Evolutionary conservation across 2,888 invertebrate species (phyloP), one percentile per base, ranked within the genome.

Genomic region (Euplagia quadripunctaria): DNA sequence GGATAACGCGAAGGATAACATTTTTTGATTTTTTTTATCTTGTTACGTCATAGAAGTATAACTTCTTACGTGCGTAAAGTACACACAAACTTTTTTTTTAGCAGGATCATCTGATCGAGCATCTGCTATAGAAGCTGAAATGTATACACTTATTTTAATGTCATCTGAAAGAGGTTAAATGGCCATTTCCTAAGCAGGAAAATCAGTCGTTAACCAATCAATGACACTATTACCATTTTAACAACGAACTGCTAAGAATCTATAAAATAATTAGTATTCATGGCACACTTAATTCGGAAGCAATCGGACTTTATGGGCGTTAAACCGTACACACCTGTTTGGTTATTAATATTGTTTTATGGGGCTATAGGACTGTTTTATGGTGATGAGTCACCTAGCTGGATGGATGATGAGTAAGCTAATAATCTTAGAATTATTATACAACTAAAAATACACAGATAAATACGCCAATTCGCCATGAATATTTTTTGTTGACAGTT

Each of bases 311-410:
- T 87, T 87, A 87, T 80, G 79, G 71, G 72, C 72, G 43, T 74
- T 83, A 71, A 81, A 76, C 82, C 79, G 79, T 74, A 78, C 82
- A 82, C 87, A 87, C 87, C 87, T 86, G 87, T 80, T 72, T 58
- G 80, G 68, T 73, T 79, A 74, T 82, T 80, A 80, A 79, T 83
- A 79, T 71, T 67, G 16, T 79, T 82, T 81, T 83, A 84, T 76
- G 73, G 70, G 72, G 31, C 75, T 75, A 77, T 69, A 68, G 51
- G 61, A 68, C 64, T 75, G 75, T 43, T 77, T n/a, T 42, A 70
- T 58, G 61, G 58, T 12, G 68, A 66, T 78, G 81, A 82, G 51
- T 68, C 68, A 67, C 8, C 31, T 51, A 41, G 31, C 7, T 31
- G 16, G 42, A 52, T 31, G 31, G 8, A 17, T 7, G 12, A 3